Evolutionary conservation across 2,888 invertebrate genomes (phyloP), one percentile per base, ranked within the genome.

Genomic region (Malacosoma neustria): DNA sequence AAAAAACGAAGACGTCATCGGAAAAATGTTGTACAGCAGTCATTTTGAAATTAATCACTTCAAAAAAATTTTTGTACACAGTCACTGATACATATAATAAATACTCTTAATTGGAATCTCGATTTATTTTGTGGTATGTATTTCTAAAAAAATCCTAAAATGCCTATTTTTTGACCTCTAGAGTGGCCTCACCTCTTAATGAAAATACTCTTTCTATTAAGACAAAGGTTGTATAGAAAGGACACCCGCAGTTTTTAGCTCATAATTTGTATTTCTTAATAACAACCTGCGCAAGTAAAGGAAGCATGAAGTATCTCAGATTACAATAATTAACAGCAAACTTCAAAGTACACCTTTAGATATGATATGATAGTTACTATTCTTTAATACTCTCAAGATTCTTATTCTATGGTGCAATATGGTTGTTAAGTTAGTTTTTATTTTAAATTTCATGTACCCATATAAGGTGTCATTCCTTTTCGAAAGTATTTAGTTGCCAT

Each of bases 401-500:
- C n/a, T n/a, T n/a, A n/a, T n/a, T n/a, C n/a, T n/a, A n/a, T n/a
- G n/a, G n/a, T n/a, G n/a, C n/a, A n/a, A n/a, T n/a, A n/a, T n/a
- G n/a, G n/a, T n/a, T n/a, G n/a, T n/a, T n/a, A n/a, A n/a, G n/a
- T n/a, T n/a, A n/a, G n/a, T n/a, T n/a, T n/a, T n/a, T n/a, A n/a
- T n/a, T n/a, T n/a, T 13, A 5, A 11, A 30, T 30, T 30, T 30
- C 30, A 29, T 29, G 29, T 6, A 29, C 22, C 22, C 22, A 22
- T 22, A 5, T 22, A 29, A 29, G 6, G 22, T 22, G 22, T 22
- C 22, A 22, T 22, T 22, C 22, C 22, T 9, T 22, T 22, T 14
- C 41, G 38, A 39, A 48, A 38, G 41, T 39, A 42, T 51, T 45
- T 44, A 44, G 39, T 40, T 36, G 36, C 40, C 38, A 51, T 51